phyloP scores from a whole-genome alignment of 2,113 vertebrate genomes.

The Mesembrinibis cayennensis region DNA sequence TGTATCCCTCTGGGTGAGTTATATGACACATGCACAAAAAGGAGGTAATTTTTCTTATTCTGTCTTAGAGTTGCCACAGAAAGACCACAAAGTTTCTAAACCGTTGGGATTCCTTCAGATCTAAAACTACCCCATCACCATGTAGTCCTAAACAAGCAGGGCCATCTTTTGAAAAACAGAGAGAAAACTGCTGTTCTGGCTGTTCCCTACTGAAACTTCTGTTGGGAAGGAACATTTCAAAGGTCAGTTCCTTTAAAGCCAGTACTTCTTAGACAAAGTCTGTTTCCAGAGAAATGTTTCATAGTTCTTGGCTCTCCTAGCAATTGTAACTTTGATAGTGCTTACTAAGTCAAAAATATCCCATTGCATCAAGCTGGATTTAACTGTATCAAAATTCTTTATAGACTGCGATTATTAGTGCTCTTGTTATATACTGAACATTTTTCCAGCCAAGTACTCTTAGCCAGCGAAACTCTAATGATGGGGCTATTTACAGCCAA shows the following conservation, averaged over 20 bases:
- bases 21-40: background rate
- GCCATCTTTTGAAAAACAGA: background rate
- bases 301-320: background rate
- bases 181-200: background rate
- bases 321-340: background rate
- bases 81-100: background rate
- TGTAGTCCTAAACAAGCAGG: background rate
- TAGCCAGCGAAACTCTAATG: background rate
- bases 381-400: background rate
- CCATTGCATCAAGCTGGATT: background rate
- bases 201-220: background rate
- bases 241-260: background rate
- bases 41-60: background rate
- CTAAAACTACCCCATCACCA: background rate
- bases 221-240: background rate
- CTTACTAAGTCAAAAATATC: background rate
- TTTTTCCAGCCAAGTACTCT: background rate
- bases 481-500: background rate
- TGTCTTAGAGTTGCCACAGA: background rate
- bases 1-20: background rate
- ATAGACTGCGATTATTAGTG: background rate
- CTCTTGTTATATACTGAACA: background rate
- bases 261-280: background rate
- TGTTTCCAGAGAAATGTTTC: background rate
- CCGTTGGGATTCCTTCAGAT: background rate